These are phyloP conservation scores for Tapera naevia DNA, from an alignment of 2,797 vertebrate genomes.

Conservation along the genomic window DNA sequence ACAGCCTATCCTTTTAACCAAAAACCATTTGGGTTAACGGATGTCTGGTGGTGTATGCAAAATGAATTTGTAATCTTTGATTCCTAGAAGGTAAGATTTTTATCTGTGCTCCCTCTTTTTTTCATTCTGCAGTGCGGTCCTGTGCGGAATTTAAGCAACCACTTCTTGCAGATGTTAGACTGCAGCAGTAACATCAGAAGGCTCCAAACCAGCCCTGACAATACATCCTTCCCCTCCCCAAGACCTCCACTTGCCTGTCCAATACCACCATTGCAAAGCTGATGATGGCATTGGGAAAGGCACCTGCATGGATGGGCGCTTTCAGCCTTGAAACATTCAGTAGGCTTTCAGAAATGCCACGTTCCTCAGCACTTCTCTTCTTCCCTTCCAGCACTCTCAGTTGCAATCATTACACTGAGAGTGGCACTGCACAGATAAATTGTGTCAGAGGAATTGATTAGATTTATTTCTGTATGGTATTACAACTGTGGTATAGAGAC, in stretches of 20 bases:
- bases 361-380: not conserved
- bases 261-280: no score
- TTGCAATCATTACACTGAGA: not conserved
- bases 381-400: not conserved
- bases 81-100: not conserved
- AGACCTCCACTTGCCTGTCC: not conserved
- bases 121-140: not conserved
- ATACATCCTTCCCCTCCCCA: not conserved
- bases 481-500: not conserved
- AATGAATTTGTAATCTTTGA: not conserved
- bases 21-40: not conserved
- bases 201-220: not conserved
- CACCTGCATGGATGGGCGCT: rapidly evolving
- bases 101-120: not conserved
- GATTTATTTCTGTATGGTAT: not conserved
- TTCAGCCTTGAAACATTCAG: not conserved
- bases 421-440: not conserved
- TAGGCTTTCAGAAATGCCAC: not conserved
- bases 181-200: not conserved
- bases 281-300: not conserved
- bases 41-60: not conserved
- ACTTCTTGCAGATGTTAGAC: not conserved
- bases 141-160: not conserved
- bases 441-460: not conserved
- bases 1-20: not conserved